Conservation (phyloP, 2,797 vertebrate species). For the Poeciliopsis paucimaculata region DNA sequence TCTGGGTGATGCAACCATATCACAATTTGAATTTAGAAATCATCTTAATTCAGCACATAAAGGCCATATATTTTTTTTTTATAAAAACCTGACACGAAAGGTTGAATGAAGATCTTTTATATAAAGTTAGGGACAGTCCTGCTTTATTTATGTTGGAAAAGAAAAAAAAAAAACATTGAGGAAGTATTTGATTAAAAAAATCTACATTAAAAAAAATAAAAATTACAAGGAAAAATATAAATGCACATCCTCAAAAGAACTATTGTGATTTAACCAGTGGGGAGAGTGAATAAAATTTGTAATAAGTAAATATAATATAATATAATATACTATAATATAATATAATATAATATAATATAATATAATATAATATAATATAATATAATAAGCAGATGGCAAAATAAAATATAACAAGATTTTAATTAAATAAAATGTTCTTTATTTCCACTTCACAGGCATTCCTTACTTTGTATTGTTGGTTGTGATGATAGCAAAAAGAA, state of each 20-base stretch:
- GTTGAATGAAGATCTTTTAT: neutral
- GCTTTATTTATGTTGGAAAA: neutral
- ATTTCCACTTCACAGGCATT: neutral
- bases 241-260: neutral
- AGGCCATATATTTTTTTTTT: neutral
- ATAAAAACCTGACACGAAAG: neutral
- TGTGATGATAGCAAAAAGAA: neutral
- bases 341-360: too few species aligned
- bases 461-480: neutral
- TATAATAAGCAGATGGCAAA: too few species aligned
- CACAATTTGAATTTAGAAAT: neutral
- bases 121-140: too few species aligned
- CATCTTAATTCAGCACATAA: neutral
- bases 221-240: neutral
- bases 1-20: neutral
- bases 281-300: neutral
- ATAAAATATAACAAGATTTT: neutral
- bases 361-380: too few species aligned
- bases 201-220: neutral
- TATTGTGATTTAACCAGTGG: neutral
- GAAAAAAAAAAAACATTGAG: neutral
- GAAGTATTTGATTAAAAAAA: neutral
- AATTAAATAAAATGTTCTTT: neutral
- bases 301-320: neutral
- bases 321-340: too few species aligned